Base-by-base conservation (phyloP, 2,888 invertebrate genomes). In the Campoplex capitator region DNA sequence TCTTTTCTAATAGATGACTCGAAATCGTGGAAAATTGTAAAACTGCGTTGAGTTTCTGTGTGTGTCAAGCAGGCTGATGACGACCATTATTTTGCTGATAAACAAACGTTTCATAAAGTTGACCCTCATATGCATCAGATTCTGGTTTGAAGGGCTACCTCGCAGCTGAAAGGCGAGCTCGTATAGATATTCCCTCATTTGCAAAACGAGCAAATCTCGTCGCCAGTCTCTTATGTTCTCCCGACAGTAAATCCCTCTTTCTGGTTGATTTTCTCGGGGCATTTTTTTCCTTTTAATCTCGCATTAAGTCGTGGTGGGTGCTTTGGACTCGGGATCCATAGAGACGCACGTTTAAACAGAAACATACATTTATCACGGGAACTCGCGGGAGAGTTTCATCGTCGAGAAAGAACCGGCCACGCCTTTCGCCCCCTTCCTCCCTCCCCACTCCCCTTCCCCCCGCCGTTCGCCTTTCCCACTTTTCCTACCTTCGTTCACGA, bases 361-460 rank as follows among this genome's bases (percentile, higher is more conserved):
- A 58, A 65, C 67, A 70, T 76, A 58, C 56, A 70, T 76, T 78
- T 85, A 87, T 87, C 79, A 83, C 79, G 83, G 23, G 23, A 76
- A 68, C 89, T 90, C 89, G 89, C 89, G 90, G 71, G 90, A 89
- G 82, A 82, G 82, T 65, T 83, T 80, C 87, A 85, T 85, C 87
- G 84, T 80, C 84, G 79, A 76, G 78, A 71, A 86, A 85, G 81
- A 88, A 73, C 80, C 32, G 89, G 91, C 93, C 93, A 92, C 92
- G 92, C 93, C 93, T 91, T 92, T 92, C 89, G 82, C 80, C 77
- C 91, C 90, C 92, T 90, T 85, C 85, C 79, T 81, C 80, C 84
- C 89, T 35, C 76, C 32, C 93, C 62, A 92, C 92, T 91, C 89
- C 90, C 38, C 38, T 6, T 85, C 84, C 80, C 79, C 78, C 84